Conservation (phyloP, 2,888 invertebrate species). For the Dasypogon diadema region DNA sequence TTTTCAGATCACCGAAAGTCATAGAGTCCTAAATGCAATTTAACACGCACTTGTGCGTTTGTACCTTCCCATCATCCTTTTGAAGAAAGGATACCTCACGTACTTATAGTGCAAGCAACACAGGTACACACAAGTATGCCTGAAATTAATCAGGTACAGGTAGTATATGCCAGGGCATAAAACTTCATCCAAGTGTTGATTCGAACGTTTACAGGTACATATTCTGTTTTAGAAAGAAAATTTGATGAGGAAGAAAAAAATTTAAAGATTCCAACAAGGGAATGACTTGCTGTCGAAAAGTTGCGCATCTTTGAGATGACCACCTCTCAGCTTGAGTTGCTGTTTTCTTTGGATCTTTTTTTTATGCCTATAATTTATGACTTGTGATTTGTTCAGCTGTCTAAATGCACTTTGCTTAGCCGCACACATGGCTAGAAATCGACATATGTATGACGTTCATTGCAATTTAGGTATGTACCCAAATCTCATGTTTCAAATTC, state of each 20-base stretch:
- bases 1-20: not conserved
- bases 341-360: constrained; percentile 10
- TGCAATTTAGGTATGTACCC: constrained; percentile 15
- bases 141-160: constrained; percentile 22
- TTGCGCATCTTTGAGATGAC: constrained; percentile 52
- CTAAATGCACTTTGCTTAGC: constrained; percentile 39
- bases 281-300: constrained; percentile 51
- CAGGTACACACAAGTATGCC: constrained; percentile 2
- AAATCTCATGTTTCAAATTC: constrained; percentile 36
- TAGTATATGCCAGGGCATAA: constrained; percentile 8
- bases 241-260: too few relatives aligned
- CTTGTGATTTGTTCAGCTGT: constrained; percentile 48
- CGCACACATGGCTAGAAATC: constrained; percentile 35
- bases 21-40: constrained; percentile 25
- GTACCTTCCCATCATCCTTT: not conserved
- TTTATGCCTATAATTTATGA: constrained; percentile 31
- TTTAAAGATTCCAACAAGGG: not conserved
- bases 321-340: constrained; percentile 43
- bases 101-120: constrained; percentile 5
- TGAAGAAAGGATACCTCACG: constrained; percentile 6
- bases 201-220: not conserved
- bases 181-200: constrained; percentile 27
- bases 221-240: not conserved
- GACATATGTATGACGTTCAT: constrained; percentile 30
- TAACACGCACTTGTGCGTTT: constrained; percentile 44